Evolutionary conservation across 2,888 invertebrate species (phyloP), one percentile per base, ranked within the genome.

Genomic region (Phyllotreta striolata): DNA sequence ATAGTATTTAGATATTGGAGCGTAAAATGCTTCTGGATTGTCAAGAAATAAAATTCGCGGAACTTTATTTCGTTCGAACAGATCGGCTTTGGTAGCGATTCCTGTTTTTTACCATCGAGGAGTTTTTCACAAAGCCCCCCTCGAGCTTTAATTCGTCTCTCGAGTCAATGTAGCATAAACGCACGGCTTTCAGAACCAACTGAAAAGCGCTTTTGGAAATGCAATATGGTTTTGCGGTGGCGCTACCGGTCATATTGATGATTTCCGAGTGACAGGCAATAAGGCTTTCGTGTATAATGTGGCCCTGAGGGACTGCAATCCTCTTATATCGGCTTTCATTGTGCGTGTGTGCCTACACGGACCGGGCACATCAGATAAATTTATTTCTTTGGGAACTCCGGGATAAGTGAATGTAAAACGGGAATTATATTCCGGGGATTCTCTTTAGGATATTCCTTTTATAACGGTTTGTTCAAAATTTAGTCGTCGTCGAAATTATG

Each of bases 161-260:
- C 12, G 35, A 14, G 44, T 44, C 60, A 60, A 55, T 49, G 52
- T 60, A 61, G 51, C 54, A 56, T 64, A 67, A 72, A 60, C 60
- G 52, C 64, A 56, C 63, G 64, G 64, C 66, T 64, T 66, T 52
- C 64, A 64, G 56, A 58, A 65, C 69, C 72, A 74, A 73, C 73
- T 72, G 72, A 71, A 24, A 69, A 70, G 70, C 64, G 71, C 73
- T 71, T 76, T 75, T 73, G 69, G 73, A 71, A 76, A 76, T 70
- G 73, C 74, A 76, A 76, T 76, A 75, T 74, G 76, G 74, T 76
- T 76, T 76, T 74, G 72, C 52, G 76, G 74, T 75, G 75, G 74
- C 74, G 72, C 60, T 71, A 69, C 64, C 70, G 76, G 76, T 74
- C 76, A 76, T 73, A 76, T 75, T 73, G 76, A 77, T 76, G 75